Evolutionary conservation across 2,797 vertebrate species (phyloP).

Genomic region (Argyrosomus regius): DNA sequence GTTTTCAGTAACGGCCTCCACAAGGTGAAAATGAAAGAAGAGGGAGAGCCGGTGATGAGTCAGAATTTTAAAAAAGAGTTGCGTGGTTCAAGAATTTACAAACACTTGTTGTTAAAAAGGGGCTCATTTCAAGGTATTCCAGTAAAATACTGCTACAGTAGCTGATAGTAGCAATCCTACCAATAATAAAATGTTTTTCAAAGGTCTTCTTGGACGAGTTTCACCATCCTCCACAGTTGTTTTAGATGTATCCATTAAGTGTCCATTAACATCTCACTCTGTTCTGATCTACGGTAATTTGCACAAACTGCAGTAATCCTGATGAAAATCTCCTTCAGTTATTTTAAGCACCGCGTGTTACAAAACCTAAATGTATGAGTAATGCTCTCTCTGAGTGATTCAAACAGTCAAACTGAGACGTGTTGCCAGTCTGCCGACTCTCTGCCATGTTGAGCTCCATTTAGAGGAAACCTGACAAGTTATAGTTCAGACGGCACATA

Average conservation of each 20-base stretch:
- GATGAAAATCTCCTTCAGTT: slow-evolving; percentile 35
- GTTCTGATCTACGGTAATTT: slow-evolving; percentile 7
- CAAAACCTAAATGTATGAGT: slow-evolving; percentile 66
- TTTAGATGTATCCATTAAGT: too few relatives aligned
- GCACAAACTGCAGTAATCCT: slow-evolving; percentile 34
- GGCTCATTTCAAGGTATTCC: too few relatives aligned
- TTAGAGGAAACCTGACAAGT: slow-evolving; percentile 8
- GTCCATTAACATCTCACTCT: not conserved
- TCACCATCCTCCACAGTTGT: not conserved
- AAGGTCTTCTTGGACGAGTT: not conserved
- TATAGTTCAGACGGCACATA: slow-evolving; percentile 22
- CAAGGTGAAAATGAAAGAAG: too few relatives aligned
- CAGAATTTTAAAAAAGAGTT: too few relatives aligned
- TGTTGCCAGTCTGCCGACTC: slow-evolving; percentile 38
- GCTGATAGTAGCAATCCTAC: too few relatives aligned
- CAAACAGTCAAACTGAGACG: slow-evolving; percentile 36
- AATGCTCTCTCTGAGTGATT: slow-evolving; percentile 53
- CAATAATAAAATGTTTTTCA: too few relatives aligned
- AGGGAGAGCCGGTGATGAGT: too few relatives aligned
- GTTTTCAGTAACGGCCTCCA: too few relatives aligned
- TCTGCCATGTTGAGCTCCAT: slow-evolving; percentile 19
- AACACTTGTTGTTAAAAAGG: too few relatives aligned
- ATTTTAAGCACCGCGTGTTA: slow-evolving; percentile 58
- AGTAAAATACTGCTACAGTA: too few relatives aligned
- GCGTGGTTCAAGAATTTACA: too few relatives aligned